A percentile compares a stretch with the other conserved stretches of the same genome.
Evolutionary conservation across 2,888 invertebrate genomes (phyloP).

Genomic region (Sinopyrophorus schimmeli): DNA sequence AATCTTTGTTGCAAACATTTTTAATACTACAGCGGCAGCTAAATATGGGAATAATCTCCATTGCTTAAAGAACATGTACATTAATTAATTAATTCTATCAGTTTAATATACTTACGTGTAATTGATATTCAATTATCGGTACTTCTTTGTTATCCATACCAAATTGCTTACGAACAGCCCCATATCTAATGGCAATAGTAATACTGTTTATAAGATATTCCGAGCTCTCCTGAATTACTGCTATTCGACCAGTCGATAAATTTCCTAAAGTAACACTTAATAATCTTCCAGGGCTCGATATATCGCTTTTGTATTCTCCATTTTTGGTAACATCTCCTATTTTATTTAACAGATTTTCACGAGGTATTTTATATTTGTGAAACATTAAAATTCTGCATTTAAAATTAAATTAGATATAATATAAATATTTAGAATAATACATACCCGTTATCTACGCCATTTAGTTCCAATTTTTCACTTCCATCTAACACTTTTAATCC

Average conservation of each 20-base stretch:
- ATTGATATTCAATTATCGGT: conserved; percentile 80
- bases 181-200: conserved; percentile 78
- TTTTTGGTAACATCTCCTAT: conserved; percentile 88
- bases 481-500: conserved; percentile 91
- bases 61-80: conserved; percentile 62
- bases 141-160: conserved; percentile 63
- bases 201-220: conserved; percentile 72
- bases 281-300: conserved; percentile 83
- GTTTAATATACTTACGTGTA: conserved; percentile 74
- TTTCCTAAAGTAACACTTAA: conserved; percentile 85
- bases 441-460: conserved; percentile 92
- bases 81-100: too few relatives aligned
- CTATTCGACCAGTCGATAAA: conserved; percentile 80
- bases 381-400: conserved; percentile 83
- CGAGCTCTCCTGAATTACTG: conserved; percentile 69
- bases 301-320: conserved; percentile 87
- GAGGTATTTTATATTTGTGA: conserved; percentile 83
- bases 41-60: conserved; percentile 79
- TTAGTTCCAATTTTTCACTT: conserved; percentile 89
- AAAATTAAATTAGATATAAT: not conserved
- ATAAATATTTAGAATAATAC: conserved; percentile 27
- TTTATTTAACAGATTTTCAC: conserved; percentile 81
- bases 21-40: conserved; percentile 69
- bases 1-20: conserved; percentile 68
- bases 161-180: conserved; percentile 79